Evolutionary conservation across 2,888 invertebrate species (phyloP).

Genomic region (Ceratothoa steindachneri): DNA sequence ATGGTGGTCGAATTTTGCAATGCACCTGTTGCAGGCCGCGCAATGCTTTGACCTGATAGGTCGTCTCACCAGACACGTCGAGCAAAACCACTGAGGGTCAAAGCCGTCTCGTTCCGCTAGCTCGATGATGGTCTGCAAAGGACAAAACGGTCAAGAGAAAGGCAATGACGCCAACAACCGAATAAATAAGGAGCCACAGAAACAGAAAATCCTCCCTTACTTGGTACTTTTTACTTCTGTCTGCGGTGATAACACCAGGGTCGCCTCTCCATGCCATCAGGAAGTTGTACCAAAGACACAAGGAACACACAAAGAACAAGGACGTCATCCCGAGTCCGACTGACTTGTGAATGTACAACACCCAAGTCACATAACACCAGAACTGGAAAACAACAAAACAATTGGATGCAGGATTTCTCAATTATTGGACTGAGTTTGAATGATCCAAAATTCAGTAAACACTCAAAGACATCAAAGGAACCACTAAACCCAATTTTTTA

Average conservation of each 20-base stretch:
- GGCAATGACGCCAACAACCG: no score
- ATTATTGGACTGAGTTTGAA: no score
- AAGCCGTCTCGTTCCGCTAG: constrained; percentile 85
- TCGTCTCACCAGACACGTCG: constrained; percentile 87
- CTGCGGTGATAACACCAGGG: constrained; percentile 82
- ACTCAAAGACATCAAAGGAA: no score
- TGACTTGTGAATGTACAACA: constrained; percentile 59
- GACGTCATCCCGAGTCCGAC: constrained; percentile 53
- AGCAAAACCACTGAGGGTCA: constrained; percentile 87
- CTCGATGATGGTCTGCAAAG: constrained; percentile 75
- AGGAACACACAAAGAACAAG: constrained; percentile 66
- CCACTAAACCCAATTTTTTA: no score
- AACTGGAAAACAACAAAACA: constrained; percentile 53
- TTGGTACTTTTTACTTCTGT: constrained; percentile 76
- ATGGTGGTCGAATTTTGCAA: constrained; percentile 96
- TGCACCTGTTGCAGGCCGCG: constrained; percentile 89
- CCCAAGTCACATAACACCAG: constrained; percentile 90
- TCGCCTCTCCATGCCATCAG: constrained; percentile 86
- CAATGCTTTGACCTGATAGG: constrained; percentile 97
- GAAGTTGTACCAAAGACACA: constrained; percentile 81
- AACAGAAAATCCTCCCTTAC: no score
- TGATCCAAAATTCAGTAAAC: no score
- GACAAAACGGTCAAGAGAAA: neutral
- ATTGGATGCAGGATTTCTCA: no score
- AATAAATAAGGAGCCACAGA: no score